These are phyloP conservation scores for Ophion obscuratus DNA, from an alignment of 2,888 invertebrate genomes.

Conservation along the genomic window DNA sequence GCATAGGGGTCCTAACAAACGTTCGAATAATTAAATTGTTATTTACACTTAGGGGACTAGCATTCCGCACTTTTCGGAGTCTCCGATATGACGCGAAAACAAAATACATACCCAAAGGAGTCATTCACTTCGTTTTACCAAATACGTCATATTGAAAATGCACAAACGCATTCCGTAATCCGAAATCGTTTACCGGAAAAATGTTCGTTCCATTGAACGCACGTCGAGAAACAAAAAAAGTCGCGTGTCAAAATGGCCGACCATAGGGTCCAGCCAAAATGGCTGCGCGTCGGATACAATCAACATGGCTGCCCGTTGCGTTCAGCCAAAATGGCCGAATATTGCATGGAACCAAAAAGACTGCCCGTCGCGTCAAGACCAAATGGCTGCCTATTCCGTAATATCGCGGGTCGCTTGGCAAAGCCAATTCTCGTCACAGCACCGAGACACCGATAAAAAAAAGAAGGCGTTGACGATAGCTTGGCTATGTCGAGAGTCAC, in stretches of 20 bases:
- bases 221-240: neutral
- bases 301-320: neutral
- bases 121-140: neutral
- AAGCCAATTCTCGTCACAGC: neutral
- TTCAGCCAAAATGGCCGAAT: no score
- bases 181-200: neutral
- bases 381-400: neutral
- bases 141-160: neutral
- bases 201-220: neutral
- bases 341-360: neutral
- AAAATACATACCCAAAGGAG: neutral
- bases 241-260: neutral
- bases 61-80: conserved; percentile 16
- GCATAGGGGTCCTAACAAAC: conserved; percentile 34
- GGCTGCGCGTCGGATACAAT: neutral
- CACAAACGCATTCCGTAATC: neutral
- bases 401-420: neutral
- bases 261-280: neutral
- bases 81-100: conserved; percentile 19
- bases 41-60: conserved; percentile 64
- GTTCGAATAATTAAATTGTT: conserved; percentile 52
- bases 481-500: neutral
- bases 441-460: neutral
- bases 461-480: neutral
- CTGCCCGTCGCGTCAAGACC: neutral